Percentiles rank a stretch among this genome's conserved stretches.
Conservation (phyloP, 2,797 vertebrate genomes). For the Pelochelys cantorii region DNA sequence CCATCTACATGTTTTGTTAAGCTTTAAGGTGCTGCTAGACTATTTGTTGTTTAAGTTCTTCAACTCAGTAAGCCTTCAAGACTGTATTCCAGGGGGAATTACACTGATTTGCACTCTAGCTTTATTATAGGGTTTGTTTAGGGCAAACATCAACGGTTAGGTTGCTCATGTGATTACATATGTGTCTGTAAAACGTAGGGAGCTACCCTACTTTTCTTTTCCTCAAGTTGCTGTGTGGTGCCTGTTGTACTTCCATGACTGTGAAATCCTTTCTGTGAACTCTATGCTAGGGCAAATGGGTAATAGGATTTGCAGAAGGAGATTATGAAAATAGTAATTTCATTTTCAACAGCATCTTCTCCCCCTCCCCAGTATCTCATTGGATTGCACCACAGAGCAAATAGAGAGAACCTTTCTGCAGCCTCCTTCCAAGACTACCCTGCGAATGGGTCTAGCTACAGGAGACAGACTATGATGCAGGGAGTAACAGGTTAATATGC, state of each 20-base stretch:
- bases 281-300: neutral
- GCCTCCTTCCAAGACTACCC: neutral
- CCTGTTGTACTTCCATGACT: neutral
- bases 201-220: neutral
- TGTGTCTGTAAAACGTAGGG: neutral
- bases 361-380: neutral
- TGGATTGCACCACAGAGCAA: neutral
- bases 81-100: neutral
- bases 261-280: neutral
- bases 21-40: too few relatives aligned
- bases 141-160: neutral
- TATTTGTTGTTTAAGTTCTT: neutral
- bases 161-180: neutral
- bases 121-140: neutral
- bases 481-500: neutral
- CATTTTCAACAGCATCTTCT: neutral
- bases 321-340: neutral
- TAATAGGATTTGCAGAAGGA: neutral
- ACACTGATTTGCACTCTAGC: accelerated
- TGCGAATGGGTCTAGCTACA: neutral
- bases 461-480: neutral
- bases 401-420: neutral
- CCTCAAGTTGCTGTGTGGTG: neutral
- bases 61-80: neutral
- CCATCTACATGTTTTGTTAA: too few relatives aligned